Percentiles rank a stretch among this genome's conserved stretches.
Evolutionary conservation across 2,797 vertebrate species (phyloP).

Genomic region (Tenualosa thibaudeaui): DNA sequence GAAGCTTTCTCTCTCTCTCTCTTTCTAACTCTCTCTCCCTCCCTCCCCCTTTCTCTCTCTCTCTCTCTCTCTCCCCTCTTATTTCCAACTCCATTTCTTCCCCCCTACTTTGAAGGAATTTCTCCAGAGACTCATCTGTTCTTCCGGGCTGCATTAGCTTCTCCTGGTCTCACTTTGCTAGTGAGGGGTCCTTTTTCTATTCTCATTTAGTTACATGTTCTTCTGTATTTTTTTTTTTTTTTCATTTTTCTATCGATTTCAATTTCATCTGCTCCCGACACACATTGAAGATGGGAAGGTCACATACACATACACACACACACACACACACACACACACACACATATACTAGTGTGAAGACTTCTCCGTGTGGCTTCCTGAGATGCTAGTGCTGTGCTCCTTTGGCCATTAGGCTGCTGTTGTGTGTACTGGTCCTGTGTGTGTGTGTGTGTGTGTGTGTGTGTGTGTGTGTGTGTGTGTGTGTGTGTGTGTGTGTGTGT

Average conservation of each 20-base stretch:
- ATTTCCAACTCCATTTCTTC: constrained; percentile 43
- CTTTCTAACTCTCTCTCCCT: neutral
- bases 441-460: too few species aligned
- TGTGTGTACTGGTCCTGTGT: neutral
- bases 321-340: constrained; percentile 12
- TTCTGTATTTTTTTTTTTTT: neutral
- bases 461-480: too few species aligned
- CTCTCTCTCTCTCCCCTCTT: constrained; percentile 54
- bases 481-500: too few species aligned
- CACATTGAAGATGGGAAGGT: neutral
- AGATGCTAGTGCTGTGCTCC: neutral
- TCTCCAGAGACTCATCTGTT: neutral
- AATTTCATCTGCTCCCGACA: neutral
- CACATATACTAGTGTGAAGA: constrained; percentile 31
- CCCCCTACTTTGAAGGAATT: neutral
- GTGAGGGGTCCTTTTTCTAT: neutral
- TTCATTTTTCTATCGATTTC: neutral
- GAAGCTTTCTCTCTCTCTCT: constrained; percentile 4
- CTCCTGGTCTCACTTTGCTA: neutral
- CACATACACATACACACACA: constrained; percentile 7
- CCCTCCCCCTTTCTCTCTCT: neutral
- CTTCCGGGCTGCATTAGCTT: neutral
- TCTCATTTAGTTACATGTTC: neutral
- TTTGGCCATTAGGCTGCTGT: neutral
- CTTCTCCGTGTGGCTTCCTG: neutral